phyloP scores from a whole-genome alignment of 2,113 vertebrate species.

The Passer montanus region DNA sequence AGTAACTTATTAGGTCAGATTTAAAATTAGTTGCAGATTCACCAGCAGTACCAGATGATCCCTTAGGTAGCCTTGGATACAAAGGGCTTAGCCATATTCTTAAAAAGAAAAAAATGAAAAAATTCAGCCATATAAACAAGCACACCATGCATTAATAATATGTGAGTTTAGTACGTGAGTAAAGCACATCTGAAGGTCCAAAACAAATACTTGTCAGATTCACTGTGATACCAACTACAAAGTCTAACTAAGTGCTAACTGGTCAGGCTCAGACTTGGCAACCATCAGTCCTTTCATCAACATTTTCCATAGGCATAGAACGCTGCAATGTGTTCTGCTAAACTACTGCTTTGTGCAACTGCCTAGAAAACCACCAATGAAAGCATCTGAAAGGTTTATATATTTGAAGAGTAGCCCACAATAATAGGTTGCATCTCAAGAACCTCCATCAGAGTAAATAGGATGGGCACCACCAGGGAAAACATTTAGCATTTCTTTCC shows the following conservation, averaged over 20 bases:
- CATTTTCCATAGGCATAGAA: not conserved
- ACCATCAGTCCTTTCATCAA: not conserved
- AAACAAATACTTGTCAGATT: not conserved
- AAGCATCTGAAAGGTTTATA: not conserved
- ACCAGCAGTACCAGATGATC: conserved; percentile 73
- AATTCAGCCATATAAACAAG: not conserved
- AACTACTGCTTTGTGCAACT: not conserved
- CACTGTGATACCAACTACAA: not conserved
- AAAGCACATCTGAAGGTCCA: not conserved
- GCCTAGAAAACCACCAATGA: not conserved
- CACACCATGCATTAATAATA: not conserved
- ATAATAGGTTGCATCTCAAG: not conserved
- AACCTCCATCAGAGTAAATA: not conserved
- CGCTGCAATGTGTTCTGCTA: not conserved
- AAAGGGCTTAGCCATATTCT: conserved; percentile 97
- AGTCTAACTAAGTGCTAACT: not conserved
- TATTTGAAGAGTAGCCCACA: not conserved
- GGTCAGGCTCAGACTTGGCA: not conserved
- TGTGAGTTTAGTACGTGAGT: not conserved
- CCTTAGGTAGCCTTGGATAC: conserved; percentile 83
- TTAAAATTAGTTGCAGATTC: conserved; percentile 93
- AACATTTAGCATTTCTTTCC: not conserved
- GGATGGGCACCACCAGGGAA: not conserved
- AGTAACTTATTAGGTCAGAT: conserved; percentile 88
- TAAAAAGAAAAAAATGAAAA: not conserved